A percentile compares a stretch with the other conserved stretches of the same genome.
Evolutionary conservation across 1,140 invertebrate genomes (phyloP).

Genomic region (Atopsyche davidsoni): DNA sequence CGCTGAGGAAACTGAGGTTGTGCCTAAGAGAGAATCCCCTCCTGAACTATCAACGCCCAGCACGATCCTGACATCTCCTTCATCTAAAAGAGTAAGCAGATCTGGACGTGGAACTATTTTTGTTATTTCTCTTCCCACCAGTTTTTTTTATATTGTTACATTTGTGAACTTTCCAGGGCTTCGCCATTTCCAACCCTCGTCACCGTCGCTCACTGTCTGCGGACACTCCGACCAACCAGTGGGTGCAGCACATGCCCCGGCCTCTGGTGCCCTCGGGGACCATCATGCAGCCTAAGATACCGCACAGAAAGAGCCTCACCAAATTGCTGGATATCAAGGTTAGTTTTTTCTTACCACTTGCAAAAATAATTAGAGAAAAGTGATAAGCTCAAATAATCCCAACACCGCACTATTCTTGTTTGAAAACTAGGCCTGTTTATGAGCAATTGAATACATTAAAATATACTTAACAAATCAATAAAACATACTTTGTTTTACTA

Average conservation of each 20-base stretch:
- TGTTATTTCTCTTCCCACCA: not conserved
- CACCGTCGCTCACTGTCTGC: slow-evolving; percentile 74
- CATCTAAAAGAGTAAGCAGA: slow-evolving; percentile 18
- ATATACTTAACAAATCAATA: not conserved
- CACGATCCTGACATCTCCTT: slow-evolving; percentile 2
- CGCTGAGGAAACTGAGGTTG: too few relatives aligned
- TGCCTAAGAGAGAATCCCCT: too few relatives aligned
- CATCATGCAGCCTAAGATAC: slow-evolving; percentile 79
- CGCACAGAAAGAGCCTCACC: slow-evolving; percentile 75
- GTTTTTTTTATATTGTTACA: not conserved
- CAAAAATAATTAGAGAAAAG: not conserved
- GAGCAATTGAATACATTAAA: not conserved
- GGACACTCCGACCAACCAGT: slow-evolving; percentile 57
- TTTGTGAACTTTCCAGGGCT: slow-evolving; percentile 36
- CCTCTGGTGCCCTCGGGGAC: slow-evolving; percentile 71
- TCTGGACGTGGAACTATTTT: not conserved
- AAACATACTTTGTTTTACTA: too few relatives aligned
- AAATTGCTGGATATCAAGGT: slow-evolving; percentile 61
- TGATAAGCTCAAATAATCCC: too few relatives aligned
- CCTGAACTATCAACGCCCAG: too few relatives aligned
- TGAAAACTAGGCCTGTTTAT: not conserved
- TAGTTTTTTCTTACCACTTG: too few relatives aligned
- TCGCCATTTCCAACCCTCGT: slow-evolving; percentile 63
- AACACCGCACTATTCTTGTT: too few relatives aligned
- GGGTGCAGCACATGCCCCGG: slow-evolving; percentile 85